Conservation (phyloP, 1,140 invertebrate genomes). For the Trachymyrmex cornetzi region DNA sequence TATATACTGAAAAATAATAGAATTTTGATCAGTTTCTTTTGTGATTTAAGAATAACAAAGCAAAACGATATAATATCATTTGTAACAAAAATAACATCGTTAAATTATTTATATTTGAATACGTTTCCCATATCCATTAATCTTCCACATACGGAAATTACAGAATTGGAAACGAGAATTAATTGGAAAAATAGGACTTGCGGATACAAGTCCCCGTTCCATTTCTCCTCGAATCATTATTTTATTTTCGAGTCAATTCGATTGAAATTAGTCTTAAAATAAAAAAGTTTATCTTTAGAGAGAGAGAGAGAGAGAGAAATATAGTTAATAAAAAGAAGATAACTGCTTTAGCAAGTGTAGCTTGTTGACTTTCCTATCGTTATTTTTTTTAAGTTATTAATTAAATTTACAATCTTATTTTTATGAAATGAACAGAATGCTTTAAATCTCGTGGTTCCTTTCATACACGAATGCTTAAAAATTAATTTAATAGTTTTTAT, state of each 20-base stretch:
- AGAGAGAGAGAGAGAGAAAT: too few relatives aligned
- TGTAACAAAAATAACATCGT: background rate
- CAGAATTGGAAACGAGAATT: constrained; percentile 13
- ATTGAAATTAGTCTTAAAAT: constrained; percentile 23
- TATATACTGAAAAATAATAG: background rate
- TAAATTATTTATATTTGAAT: background rate
- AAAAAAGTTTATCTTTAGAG: constrained; percentile 21
- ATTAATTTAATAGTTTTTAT: background rate
- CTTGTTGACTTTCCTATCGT: constrained; percentile 13
- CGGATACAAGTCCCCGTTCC: constrained; percentile 7
- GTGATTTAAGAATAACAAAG: background rate
- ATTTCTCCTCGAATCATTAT: background rate
- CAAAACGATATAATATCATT: constrained; percentile 1
- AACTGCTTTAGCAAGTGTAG: background rate
- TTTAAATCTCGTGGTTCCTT: background rate
- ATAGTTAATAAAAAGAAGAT: constrained; percentile 33
- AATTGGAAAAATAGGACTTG: constrained; percentile 50
- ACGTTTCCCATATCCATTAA: background rate
- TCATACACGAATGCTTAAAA: background rate
- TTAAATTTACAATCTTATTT: constrained; percentile 5
- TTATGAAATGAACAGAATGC: constrained; percentile 2
- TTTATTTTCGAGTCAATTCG: background rate
- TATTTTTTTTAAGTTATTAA: constrained; percentile 26
- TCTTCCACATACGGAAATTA: constrained; percentile 27
- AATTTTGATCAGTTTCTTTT: background rate